Conservation (phyloP, 2,888 invertebrate species). For the Heliconius charithonia region DNA sequence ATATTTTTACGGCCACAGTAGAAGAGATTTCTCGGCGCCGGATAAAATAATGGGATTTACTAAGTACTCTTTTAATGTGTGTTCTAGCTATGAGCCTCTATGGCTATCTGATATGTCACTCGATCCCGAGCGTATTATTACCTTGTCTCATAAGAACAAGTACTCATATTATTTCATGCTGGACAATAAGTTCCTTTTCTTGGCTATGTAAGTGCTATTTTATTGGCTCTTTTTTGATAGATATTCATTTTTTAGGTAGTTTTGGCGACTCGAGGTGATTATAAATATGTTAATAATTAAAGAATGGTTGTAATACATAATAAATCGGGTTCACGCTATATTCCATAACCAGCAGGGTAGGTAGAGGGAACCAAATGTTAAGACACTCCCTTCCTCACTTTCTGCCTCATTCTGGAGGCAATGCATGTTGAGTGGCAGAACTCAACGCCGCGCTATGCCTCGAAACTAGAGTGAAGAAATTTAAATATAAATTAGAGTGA, state of each 20-base stretch:
- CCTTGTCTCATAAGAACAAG: constrained; percentile 14
- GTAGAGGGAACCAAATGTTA: too few species aligned
- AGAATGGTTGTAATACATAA: too few species aligned
- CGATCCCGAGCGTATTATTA: constrained; percentile 17
- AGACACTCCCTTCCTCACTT: too few species aligned
- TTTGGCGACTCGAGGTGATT: too few species aligned
- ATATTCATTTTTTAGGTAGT: background rate
- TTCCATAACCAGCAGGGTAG: too few species aligned
- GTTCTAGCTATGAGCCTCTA: constrained; percentile 10
- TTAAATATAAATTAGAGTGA: too few species aligned
- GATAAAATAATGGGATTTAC: constrained; percentile 56
- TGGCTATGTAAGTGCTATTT: background rate
- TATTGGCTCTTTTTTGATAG: too few species aligned
- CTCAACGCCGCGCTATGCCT: too few species aligned
- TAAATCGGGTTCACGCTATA: too few species aligned
- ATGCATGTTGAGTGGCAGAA: too few species aligned
- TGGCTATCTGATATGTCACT: constrained; percentile 29
- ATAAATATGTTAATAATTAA: background rate
- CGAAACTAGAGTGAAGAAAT: too few species aligned
- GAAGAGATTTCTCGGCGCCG: constrained; percentile 47
- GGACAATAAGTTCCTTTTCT: background rate
- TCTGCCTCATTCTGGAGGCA: too few species aligned
- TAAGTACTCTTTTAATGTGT: constrained; percentile 45
- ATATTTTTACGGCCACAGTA: constrained; percentile 36
- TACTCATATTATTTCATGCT: constrained; percentile 9